Percentiles rank a stretch among this genome's conserved stretches.
Evolutionary conservation across 2,113 vertebrate species (phyloP).

Genomic region (Colistium nudipinnis): DNA sequence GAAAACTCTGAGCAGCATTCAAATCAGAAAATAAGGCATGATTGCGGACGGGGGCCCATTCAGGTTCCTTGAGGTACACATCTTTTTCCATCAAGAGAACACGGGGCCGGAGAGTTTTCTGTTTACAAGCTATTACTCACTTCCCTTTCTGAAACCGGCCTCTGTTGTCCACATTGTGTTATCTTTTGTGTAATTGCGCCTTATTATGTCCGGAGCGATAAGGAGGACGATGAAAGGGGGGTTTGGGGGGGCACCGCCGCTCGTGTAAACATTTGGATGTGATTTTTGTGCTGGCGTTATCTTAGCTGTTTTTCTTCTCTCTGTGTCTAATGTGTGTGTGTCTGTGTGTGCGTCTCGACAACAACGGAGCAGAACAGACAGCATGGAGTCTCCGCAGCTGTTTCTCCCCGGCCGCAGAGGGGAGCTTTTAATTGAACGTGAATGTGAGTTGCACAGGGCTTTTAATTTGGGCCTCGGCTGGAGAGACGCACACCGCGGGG

Average conservation of each 20-base stretch:
- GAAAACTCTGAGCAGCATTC: slow-evolving; percentile 56
- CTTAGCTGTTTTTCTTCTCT: slow-evolving; percentile 44
- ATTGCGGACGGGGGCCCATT: slow-evolving; percentile 51
- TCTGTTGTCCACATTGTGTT: slow-evolving; percentile 44
- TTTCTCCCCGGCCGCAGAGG: slow-evolving; percentile 75
- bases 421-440: slow-evolving; percentile 83
- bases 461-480: slow-evolving; percentile 79
- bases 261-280: slow-evolving; percentile 73
- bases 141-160: slow-evolving; percentile 60
- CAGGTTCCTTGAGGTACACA: slow-evolving; percentile 46
- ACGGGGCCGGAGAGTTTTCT: slow-evolving; percentile 49
- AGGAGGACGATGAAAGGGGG: slow-evolving; percentile 61
- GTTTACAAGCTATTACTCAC: slow-evolving; percentile 71
- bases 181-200: slow-evolving; percentile 74
- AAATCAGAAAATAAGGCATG: slow-evolving; percentile 59
- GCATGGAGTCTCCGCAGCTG: slow-evolving; percentile 81
- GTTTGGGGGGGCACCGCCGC: slow-evolving; percentile 54
- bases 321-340: slow-evolving; percentile 33
- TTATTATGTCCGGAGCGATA: slow-evolving; percentile 72
- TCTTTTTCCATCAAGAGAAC: slow-evolving; percentile 67
- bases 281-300: slow-evolving; percentile 55
- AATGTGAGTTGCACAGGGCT: slow-evolving; percentile 80
- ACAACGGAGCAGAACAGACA: slow-evolving; percentile 73
- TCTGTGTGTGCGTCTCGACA: slow-evolving; percentile 37
- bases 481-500: slow-evolving; percentile 43